A percentile compares a stretch with the other conserved stretches of the same genome.
Evolutionary conservation across 2,888 invertebrate genomes (phyloP).

Genomic region (Drosophila gaucha): DNA sequence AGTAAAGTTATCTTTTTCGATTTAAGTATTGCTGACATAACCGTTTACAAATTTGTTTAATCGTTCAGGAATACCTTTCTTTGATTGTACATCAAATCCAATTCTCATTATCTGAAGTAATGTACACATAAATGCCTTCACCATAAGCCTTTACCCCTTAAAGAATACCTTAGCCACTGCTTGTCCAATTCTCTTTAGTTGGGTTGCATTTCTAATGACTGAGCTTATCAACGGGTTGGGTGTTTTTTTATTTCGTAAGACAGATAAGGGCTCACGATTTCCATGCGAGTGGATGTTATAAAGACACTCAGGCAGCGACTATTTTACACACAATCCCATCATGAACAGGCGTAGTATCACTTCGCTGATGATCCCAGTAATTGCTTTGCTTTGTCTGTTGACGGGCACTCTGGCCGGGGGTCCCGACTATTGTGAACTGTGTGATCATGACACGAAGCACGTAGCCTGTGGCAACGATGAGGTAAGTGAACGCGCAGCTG

Average conservation of each 20-base stretch:
- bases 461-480: slow-evolving; percentile 34
- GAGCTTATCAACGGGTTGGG: slow-evolving; percentile 9
- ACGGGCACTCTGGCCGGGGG: background rate
- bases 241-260: background rate
- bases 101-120: too few species aligned
- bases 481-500: slow-evolving; percentile 17
- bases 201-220: background rate
- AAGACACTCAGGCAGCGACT: background rate
- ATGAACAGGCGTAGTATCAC: background rate
- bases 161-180: background rate
- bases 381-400: slow-evolving; percentile 4
- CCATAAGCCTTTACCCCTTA: background rate
- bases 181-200: background rate
- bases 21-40: too few species aligned
- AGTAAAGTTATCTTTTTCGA: too few species aligned
- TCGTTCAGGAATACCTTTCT: too few species aligned
- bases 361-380: background rate
- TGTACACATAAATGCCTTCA: background rate
- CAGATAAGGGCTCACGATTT: slow-evolving; percentile 23
- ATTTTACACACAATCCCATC: background rate
- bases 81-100: too few species aligned
- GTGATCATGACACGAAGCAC: slow-evolving; percentile 5
- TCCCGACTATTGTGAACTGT: slow-evolving; percentile 26
- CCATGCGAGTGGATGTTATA: slow-evolving; percentile 13
- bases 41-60: too few species aligned